Evolutionary conservation across 1,140 invertebrate species (phyloP), one percentile per base, ranked within the genome.

Genomic region (Euborellia annulipes): DNA sequence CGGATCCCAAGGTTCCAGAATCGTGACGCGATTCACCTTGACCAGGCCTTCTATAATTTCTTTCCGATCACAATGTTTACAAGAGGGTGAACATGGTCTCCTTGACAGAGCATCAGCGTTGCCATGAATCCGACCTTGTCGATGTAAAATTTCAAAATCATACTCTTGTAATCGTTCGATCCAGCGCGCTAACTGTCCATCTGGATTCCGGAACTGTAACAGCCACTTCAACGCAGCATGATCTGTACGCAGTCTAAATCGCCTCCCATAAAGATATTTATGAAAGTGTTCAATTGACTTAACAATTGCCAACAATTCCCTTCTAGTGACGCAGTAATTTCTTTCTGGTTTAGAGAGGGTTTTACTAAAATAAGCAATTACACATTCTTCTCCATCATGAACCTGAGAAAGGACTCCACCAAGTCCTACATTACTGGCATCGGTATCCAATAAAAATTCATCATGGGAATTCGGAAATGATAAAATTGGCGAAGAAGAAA

Each of bases 381-480:
- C 59, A 22, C 51, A 23, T 14, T 61, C 58, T 44, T 54, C 51
- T 3, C 44, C 53, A 13, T 49, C 36, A 2, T 50, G 18, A 3
- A 47, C 48, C 53, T 64, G 62, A 4, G 55, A 59, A 17, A 66
- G 43, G 0, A 64, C 55, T 1, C 52, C 52, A 69, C 49, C 59
- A 65, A 53, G 65, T 62, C 4, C 70, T 68, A 30, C 61, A 64
- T 40, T 70, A 65, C 46, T 63, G 65, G 50, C 68, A 13, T 72
- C 70, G 22, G 73, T 74, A 50, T 64, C 72, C 23, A 72, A 71
- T 67, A 70, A 72, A 61, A 64, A 66, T 18, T 49, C 41, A 50
- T 60, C 46, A 0, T 45, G 34, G 43, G 61, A 62, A 45, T 63
- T 52, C 1, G 63, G 61, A 38, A 60, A 63, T 52, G 51, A 45